Conservation (phyloP, 2,113 vertebrate species). For the Himantopus leucocephalus region DNA sequence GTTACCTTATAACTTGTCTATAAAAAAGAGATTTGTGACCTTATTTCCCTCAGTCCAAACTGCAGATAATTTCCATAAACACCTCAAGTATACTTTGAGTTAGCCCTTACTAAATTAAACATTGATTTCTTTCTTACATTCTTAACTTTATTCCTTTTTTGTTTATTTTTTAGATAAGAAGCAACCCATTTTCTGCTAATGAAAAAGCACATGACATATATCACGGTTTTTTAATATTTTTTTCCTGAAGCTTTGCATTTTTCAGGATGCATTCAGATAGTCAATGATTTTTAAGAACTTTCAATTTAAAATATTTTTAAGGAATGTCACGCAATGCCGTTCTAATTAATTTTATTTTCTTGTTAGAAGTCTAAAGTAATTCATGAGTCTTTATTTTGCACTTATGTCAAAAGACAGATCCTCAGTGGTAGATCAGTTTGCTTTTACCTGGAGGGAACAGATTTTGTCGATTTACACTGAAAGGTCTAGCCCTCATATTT, state of each 20-base stretch:
- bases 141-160: not conserved
- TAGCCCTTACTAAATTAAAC: not conserved
- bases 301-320: not conserved
- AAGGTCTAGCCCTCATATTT: not conserved
- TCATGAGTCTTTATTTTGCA: not conserved
- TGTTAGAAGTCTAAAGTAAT: not conserved
- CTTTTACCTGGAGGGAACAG: not conserved
- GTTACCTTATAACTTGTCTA: not conserved
- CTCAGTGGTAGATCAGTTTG: not conserved
- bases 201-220: not conserved
- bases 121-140: not conserved
- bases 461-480: not conserved
- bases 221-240: not conserved
- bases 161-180: not conserved
- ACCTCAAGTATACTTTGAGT: not conserved
- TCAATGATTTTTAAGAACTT: not conserved
- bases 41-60: not conserved
- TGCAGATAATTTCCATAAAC: not conserved
- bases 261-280: not conserved
- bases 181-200: not conserved
- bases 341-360: not conserved
- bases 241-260: not conserved
- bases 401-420: not conserved
- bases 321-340: not conserved
- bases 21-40: not conserved